A percentile compares a stretch with the other conserved stretches of the same genome.
Conservation (phyloP, 1,140 invertebrate species). For the Cyphomyrmex costatus region DNA sequence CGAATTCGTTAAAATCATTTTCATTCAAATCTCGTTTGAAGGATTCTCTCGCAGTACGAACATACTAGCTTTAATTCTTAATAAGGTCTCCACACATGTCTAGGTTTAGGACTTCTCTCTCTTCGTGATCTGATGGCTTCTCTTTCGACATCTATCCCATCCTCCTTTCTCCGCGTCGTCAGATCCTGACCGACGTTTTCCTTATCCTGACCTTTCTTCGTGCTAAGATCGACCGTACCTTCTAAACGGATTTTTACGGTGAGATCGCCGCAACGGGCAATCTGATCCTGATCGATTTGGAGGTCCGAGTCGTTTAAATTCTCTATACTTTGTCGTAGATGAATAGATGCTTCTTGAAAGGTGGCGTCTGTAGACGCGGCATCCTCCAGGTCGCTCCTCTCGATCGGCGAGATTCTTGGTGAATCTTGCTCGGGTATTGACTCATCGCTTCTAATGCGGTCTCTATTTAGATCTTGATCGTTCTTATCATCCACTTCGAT, state of each 20-base stretch:
- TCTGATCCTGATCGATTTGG: conserved; percentile 74
- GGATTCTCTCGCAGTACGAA: neutral
- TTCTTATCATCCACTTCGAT: conserved; percentile 85
- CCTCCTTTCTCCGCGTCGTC: conserved; percentile 82
- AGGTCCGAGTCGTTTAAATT: conserved; percentile 82
- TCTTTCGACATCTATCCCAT: conserved; percentile 77
- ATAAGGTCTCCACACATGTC: conserved; percentile 86
- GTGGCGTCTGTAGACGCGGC: conserved; percentile 70
- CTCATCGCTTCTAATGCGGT: conserved; percentile 81
- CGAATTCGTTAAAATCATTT: conserved; percentile 23
- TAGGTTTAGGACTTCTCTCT: conserved; percentile 84
- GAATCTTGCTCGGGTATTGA: conserved; percentile 81
- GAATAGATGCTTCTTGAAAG: conserved; percentile 77
- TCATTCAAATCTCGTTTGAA: neutral
- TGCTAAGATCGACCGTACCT: conserved; percentile 84
- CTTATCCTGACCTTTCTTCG: conserved; percentile 82
- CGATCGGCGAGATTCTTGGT: conserved; percentile 75
- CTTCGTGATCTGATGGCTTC: conserved; percentile 78
- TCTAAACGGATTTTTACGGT: conserved; percentile 84
- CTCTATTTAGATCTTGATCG: conserved; percentile 79
- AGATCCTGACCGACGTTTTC: conserved; percentile 85
- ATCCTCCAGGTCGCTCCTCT: conserved; percentile 80
- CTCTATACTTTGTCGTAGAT: conserved; percentile 81
- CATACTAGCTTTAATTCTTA: conserved; percentile 66
- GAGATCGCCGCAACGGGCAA: conserved; percentile 71